Evolutionary conservation across 2,888 invertebrate genomes (phyloP), one percentile per base, ranked within the genome.

Genomic region (Ochropleura plecta): DNA sequence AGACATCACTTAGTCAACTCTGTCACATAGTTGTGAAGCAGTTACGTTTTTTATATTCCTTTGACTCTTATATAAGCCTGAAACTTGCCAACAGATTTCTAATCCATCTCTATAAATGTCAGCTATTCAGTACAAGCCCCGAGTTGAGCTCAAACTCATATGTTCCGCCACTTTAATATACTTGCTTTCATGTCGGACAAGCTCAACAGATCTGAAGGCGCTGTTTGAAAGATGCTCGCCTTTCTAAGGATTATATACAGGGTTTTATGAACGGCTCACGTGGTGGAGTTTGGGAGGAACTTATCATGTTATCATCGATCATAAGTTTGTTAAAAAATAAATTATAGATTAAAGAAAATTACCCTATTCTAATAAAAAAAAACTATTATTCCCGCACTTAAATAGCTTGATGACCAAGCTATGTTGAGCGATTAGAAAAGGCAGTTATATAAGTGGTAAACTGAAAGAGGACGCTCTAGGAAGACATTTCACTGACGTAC

Each of bases 121-220:
- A 46, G 81, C 66, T 67, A 42, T 76, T 70, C 77, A 76, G 49
- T 42, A 51, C 55, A 46, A 30, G 18, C 42, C 63, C 76, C 12
- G 30, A 20, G 20, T 51, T 40, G 48, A 78, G 77, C 49, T 73
- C 42, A 67, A 69, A 49, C 62, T 76, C 51, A 67, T 53, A 62
- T 46, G 66, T 70, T 63, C 46, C 53, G 53, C 30, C 42, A 76
- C 65, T 77, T 72, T 60, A 42, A 65, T 69, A 77, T 60, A 78
- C 71, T 68, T 65, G 82, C 82, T 82, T 82, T 80, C 78, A 82
- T 55, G 60, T 77, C 51, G 20, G 68, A 78, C 78, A 55, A 64
- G 59, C 59, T 76, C 67, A 63, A 81, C 40, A 57, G 67, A 65
- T 82, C 60, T 53, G 44, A 51, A 67, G 18, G 40, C 67, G n/a